Percentiles rank a stretch among this genome's conserved stretches.
These are phyloP conservation scores for Gambusia affinis DNA, from an alignment of 2,113 vertebrate species.

Conservation along the genomic window DNA sequence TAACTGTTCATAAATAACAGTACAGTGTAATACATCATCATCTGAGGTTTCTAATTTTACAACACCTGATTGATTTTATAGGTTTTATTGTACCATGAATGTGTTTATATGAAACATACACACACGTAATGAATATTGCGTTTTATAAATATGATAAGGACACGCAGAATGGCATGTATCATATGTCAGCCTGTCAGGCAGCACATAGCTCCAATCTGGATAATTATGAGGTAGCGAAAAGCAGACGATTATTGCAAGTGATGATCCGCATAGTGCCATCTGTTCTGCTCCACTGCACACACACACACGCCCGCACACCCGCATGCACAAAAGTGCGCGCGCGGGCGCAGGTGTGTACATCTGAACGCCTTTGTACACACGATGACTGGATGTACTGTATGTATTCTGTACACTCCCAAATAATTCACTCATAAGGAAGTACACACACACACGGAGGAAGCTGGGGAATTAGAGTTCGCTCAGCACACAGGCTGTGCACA, in stretches of 20 bases:
- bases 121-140: not conserved
- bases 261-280: conserved; percentile 60
- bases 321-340: not conserved
- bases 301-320: conserved; percentile 21
- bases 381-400: not conserved
- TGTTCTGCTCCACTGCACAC: conserved; percentile 41
- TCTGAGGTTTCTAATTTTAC: not conserved
- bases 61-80: not conserved
- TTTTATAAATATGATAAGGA: conserved; percentile 16
- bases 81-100: no score
- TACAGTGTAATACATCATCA: not conserved
- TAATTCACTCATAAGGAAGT: not conserved
- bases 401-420: not conserved
- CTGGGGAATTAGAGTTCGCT: not conserved
- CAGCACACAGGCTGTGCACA: conserved; percentile 5
- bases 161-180: conserved; percentile 36
- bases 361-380: not conserved
- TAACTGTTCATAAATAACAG: not conserved
- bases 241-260: conserved; percentile 59
- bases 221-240: conserved; percentile 70
- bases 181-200: conserved; percentile 50
- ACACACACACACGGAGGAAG: conserved; percentile 1
- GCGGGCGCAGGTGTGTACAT: not conserved
- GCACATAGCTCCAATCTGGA: conserved; percentile 54
- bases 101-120: no score